These are phyloP conservation scores for Neomorphus geoffroyi DNA, from an alignment of 2,797 vertebrate genomes.

Conservation along the genomic window DNA sequence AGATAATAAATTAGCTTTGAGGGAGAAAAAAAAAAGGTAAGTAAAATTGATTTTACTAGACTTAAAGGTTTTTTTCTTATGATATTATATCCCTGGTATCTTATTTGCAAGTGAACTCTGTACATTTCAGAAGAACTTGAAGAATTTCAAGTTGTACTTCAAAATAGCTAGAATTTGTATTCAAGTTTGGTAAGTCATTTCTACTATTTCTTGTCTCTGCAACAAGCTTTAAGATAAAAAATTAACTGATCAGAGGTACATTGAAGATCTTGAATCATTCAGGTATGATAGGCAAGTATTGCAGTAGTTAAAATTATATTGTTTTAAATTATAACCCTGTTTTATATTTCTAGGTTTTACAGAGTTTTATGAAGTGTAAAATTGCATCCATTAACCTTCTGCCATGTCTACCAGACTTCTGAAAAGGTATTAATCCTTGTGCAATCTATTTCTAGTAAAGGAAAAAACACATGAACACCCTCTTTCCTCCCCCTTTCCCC, in stretches of 20 bases:
- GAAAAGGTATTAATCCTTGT: slow-evolving; percentile 40
- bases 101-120: background rate
- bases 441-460: slow-evolving; percentile 23
- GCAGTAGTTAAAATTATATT: slow-evolving; percentile 71
- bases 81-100: background rate
- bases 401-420: slow-evolving; percentile 57
- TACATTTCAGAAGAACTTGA: background rate
- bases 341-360: slow-evolving; percentile 73
- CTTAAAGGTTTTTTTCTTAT: background rate
- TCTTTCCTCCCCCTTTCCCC: no score
- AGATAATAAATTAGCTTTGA: background rate
- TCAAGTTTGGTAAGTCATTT: slow-evolving; percentile 6
- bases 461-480: background rate
- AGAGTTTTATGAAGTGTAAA: slow-evolving; percentile 74
- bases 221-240: slow-evolving; percentile 61
- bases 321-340: slow-evolving; percentile 73
- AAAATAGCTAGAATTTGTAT: slow-evolving; percentile 16
- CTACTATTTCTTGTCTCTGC: background rate
- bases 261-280: slow-evolving; percentile 61
- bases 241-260: slow-evolving; percentile 53
- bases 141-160: background rate
- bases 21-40: background rate
- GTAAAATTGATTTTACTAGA: background rate
- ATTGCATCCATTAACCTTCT: slow-evolving; percentile 70
- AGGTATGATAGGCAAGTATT: slow-evolving; percentile 59